Evolutionary conservation across 1,140 invertebrate species (phyloP), one percentile per base, ranked within the genome.

Genomic region (Chionoecetes opilio): DNA sequence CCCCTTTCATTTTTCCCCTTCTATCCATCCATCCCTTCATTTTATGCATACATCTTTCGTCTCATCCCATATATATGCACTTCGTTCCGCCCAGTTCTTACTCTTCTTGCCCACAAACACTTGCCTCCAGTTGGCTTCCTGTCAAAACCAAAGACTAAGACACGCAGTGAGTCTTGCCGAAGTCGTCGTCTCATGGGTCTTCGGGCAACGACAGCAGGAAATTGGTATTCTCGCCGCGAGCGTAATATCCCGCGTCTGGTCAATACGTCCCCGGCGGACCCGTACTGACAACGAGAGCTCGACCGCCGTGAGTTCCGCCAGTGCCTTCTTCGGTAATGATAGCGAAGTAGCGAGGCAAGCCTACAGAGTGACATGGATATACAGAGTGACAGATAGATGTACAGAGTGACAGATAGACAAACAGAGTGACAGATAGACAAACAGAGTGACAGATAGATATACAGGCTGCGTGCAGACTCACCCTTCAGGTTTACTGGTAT

Each of bases 161-260:
- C 6, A 17, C 63, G 63, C 63, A n/a, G n/a, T n/a, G n/a, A 26
- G 9, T 17, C 2, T 17, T 75, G 21, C 63, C 63, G n/a, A 8
- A n/a, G 63, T 26, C 21, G 63, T 17, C n/a, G 63, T 75, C 63
- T 75, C 63, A 26, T 75, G 21, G 63, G 63, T 75, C 63, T 75
- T 75, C 63, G 11, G 63, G 26, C 63, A 75, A 26, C 63, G 63
- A 75, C 63, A 75, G 63, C 63, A 75, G 63, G 63, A 75, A 75
- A 75, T 75, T 75, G 63, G 63, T 75, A 75, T 75, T 75, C 63
- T 75, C 63, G 63, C 63, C 63, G 63, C 63, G 21, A 75, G n/a
- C 63, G 63, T 75, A 75, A 75, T 75, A 75, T 75, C 63, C 63
- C 63, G 63, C 21, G 63, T 75, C 63, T 75, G 63, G 63, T 75